phyloP scores from a whole-genome alignment of 2,888 invertebrate species.

The Lomographa bimaculata region DNA sequence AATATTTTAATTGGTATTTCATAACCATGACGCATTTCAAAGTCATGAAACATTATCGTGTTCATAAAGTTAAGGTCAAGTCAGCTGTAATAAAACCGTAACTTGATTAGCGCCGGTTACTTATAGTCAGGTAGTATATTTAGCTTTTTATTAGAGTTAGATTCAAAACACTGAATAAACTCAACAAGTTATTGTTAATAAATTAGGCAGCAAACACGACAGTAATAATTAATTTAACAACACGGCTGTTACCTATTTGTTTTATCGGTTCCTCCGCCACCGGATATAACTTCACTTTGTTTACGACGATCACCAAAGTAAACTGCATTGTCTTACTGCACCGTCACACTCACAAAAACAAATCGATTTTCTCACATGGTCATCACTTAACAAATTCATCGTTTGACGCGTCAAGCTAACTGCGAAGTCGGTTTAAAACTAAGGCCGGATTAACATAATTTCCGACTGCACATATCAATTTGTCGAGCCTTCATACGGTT shows the following conservation, averaged over 20 bases:
- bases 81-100: background rate
- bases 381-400: constrained; percentile 66
- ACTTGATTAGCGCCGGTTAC: background rate
- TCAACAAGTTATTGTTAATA: too few relatives aligned
- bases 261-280: constrained; percentile 66
- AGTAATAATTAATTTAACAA: constrained; percentile 9
- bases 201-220: constrained; percentile 1
- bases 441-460: constrained; percentile 73
- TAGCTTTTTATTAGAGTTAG: too few relatives aligned
- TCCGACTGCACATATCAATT: constrained; percentile 49
- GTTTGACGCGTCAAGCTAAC: constrained; percentile 65
- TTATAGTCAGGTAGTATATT: background rate
- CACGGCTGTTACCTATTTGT: constrained; percentile 58
- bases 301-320: constrained; percentile 77
- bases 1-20: constrained; percentile 1
- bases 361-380: constrained; percentile 62
- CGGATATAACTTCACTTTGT: constrained; percentile 75
- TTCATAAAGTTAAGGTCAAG: constrained; percentile 19
- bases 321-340: constrained; percentile 73
- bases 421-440: constrained; percentile 70
- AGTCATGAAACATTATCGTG: constrained; percentile 9
- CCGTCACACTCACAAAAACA: constrained; percentile 52
- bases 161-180: too few relatives aligned
- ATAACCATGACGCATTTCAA: background rate
- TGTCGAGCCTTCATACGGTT: constrained; percentile 63